Evolutionary conservation across 92 coral and sea anemone genomes (phyloP).

Genomic region (Ricordea florida): DNA sequence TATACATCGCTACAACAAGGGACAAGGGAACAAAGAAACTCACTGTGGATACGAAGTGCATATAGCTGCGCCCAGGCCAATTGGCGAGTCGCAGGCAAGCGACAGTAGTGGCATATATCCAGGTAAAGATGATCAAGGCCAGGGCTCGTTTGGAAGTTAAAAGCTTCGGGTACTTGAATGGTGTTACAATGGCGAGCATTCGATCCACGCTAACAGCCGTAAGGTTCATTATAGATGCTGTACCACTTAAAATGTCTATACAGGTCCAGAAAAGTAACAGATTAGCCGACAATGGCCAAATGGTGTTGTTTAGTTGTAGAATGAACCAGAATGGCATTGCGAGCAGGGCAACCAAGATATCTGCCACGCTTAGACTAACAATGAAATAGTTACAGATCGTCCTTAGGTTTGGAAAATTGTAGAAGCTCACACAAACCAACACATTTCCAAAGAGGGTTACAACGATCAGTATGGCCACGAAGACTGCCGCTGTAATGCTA

Average conservation of each 20-base stretch:
- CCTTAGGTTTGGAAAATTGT: conserved; percentile 79
- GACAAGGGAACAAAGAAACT: conserved; percentile 66
- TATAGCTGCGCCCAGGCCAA: conserved; percentile 49
- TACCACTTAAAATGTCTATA: conserved; percentile 68
- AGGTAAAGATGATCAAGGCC: conserved; percentile 31
- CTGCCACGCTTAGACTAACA: conserved; percentile 85
- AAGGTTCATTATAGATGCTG: conserved; percentile 70
- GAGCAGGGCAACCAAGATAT: conserved; percentile 78
- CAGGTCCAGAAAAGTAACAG: conserved; percentile 31
- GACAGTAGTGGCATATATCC: conserved; percentile 63
- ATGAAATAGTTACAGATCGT: conserved; percentile 91
- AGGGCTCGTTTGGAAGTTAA: conserved; percentile 61
- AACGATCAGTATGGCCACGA: conserved; percentile 75
- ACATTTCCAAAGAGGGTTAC: conserved; percentile 79
- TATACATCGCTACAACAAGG: conserved; percentile 71
- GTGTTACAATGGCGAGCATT: conserved; percentile 78
- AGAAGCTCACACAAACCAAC: conserved; percentile 82
- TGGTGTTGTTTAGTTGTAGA: conserved; percentile 63
- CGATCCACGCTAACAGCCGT: conserved; percentile 80
- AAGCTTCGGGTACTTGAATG: conserved; percentile 77
- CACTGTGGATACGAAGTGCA: conserved; percentile 48
- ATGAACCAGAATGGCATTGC: conserved; percentile 92
- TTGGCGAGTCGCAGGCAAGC: conserved; percentile 34
- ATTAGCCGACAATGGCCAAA: conserved; percentile 29
- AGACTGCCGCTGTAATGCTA: conserved; percentile 74